A percentile compares a stretch with the other conserved stretches of the same genome.
These are phyloP conservation scores for Bombus waltoni DNA, from an alignment of 1,140 invertebrate genomes.

Conservation along the genomic window DNA sequence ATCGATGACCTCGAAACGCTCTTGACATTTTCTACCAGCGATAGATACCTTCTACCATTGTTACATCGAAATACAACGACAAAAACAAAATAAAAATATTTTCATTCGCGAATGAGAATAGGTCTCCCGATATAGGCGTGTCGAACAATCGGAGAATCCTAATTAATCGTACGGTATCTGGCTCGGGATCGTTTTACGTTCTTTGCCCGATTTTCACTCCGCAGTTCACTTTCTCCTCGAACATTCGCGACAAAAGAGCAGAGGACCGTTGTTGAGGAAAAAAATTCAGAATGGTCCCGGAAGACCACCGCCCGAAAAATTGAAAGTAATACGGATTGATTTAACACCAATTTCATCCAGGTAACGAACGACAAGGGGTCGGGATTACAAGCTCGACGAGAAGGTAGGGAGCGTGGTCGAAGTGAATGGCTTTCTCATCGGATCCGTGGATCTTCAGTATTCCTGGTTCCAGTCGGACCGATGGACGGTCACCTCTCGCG, in stretches of 20 bases:
- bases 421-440: conserved; percentile 78
- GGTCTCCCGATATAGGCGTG: background rate
- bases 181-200: background rate
- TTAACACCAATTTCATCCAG: conserved; percentile 26
- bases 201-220: background rate
- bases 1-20: background rate
- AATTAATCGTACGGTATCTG: background rate
- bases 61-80: background rate
- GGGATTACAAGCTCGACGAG: conserved; percentile 10
- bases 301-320: background rate
- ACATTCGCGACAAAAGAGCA: background rate
- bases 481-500: conserved; percentile 73
- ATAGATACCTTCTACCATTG: background rate
- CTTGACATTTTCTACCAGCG: background rate
- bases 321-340: background rate
- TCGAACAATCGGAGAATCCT: background rate
- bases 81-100: background rate
- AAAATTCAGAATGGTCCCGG: background rate
- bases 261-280: background rate
- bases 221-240: background rate
- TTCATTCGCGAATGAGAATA: background rate
- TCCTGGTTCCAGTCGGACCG: conserved; percentile 75
- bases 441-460: conserved; percentile 72
- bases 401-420: conserved; percentile 62
- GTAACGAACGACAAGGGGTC: background rate